A percentile compares a stretch with the other conserved stretches of the same genome.
Evolutionary conservation across 2,113 vertebrate species (phyloP).

Genomic region (Lates calcarifer): DNA sequence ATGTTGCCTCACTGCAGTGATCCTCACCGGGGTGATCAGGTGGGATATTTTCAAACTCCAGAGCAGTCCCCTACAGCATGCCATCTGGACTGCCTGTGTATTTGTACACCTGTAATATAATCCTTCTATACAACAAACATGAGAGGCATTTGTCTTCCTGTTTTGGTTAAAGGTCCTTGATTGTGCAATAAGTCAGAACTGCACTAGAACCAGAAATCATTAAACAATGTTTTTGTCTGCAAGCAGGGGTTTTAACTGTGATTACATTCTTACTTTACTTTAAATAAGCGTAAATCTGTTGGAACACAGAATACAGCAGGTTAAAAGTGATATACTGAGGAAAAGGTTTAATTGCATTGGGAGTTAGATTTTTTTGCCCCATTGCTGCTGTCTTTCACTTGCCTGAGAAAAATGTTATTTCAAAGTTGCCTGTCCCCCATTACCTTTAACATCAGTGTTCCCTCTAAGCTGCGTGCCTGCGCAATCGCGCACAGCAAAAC

Average conservation of each 20-base stretch:
- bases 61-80: constrained; percentile 17
- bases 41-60: constrained; percentile 26
- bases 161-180: constrained; percentile 15
- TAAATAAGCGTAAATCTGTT: not conserved
- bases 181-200: constrained; percentile 4
- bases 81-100: constrained; percentile 59
- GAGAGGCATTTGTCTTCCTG: constrained; percentile 39
- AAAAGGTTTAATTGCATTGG: not conserved
- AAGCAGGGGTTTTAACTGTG: not conserved
- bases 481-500: too few relatives aligned
- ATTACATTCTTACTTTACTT: not conserved
- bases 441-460: too few relatives aligned
- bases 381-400: not conserved
- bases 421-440: not conserved
- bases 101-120: constrained; percentile 66
- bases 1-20: not conserved
- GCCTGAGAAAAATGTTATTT: not conserved
- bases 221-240: not conserved
- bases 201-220: not conserved
- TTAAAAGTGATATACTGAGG: not conserved
- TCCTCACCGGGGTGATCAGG: constrained; percentile 37
- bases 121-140: constrained; percentile 60
- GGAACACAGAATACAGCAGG: not conserved
- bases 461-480: too few relatives aligned
- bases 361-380: not conserved